phyloP scores from a whole-genome alignment of 2,797 vertebrate genomes.

The Tenualosa thibaudeaui region DNA sequence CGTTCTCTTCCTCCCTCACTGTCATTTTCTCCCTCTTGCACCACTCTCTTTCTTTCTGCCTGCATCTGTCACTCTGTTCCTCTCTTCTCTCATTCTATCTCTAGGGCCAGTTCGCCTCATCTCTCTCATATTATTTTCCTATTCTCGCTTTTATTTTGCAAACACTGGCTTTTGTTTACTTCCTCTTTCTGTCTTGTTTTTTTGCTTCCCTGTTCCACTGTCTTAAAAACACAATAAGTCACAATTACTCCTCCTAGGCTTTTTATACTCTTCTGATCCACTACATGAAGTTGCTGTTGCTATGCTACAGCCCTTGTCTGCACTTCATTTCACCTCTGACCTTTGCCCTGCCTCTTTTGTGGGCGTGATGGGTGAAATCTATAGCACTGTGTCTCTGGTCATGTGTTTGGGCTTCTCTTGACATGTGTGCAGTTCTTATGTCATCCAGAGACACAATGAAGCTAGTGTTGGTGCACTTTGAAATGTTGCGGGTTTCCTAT shows the following conservation, averaged over 20 bases:
- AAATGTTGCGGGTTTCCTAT: not conserved
- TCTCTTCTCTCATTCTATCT: not conserved
- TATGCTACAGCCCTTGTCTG: not conserved
- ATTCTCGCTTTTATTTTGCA: not conserved
- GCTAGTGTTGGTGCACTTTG: not conserved
- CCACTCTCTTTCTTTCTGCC: not conserved
- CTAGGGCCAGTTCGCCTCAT: not conserved
- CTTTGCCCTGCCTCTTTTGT: not conserved
- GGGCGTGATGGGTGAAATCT: conserved; percentile 6
- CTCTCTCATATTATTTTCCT: not conserved
- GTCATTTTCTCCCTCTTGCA: not conserved
- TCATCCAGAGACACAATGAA: not conserved
- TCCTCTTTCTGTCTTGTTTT: not conserved
- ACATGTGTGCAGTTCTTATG: not conserved
- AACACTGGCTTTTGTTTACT: too few species aligned
- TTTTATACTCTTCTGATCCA: not conserved
- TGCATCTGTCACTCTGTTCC: not conserved
- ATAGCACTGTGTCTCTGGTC: not conserved
- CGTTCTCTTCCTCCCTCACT: not conserved
- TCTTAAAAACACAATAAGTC: not conserved
- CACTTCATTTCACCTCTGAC: not conserved
- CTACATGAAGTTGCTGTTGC: not conserved
- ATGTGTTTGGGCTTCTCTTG: not conserved
- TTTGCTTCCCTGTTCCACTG: not conserved
- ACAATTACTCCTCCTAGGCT: not conserved